Base-by-base conservation (phyloP, 2,113 vertebrate species). In the Pollachius pollachius region DNA sequence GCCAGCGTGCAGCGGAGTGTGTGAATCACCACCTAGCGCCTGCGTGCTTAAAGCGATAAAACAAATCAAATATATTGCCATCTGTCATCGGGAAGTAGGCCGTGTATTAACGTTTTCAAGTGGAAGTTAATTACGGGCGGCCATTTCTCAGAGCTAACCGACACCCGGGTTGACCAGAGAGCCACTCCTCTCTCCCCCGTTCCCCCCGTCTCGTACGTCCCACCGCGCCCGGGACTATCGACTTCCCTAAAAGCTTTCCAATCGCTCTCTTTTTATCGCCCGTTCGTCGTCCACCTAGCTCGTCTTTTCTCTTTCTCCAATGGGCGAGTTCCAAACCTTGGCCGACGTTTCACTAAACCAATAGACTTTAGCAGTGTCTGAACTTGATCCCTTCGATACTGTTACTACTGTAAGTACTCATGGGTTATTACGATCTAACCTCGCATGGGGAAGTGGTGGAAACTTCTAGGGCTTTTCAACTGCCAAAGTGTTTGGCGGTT, bases 101-200 rank as follows among this genome's bases (percentile, higher is more conserved):
- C 54, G 17, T 57, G 15, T 3, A 17, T 57, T 57, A 57, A 57
- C 54, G 17, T 57, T 17, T 57, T 57, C 54, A 57, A 57, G 54
- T 16, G 54, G 17, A n/a, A 57, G 54, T 57, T 57, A 57, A 57
- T 57, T 57, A 57, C 15, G 15, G 41, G 54, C 15, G 17, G 15
- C 9, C 54, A 57, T 16, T 17, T 57, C 17, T 57, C 54, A 17
- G 54, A 16, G 8, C 6, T 57, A 57, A 57, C 15, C 1, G 54
- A 57, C 15, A n/a, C 54, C 54, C 4, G 54, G 54, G 54, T 57
- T 62, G 60, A 62, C 60, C 60, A 15, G 60, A 64, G 69, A 57
- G 54, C 2, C 54, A n/a, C 54, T 3, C 3, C 54, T 15, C 65
- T 54, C 48, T 15, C 7, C 48, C 7, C 8, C 2, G 21, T 23